phyloP scores from a whole-genome alignment of 2,797 vertebrate species.

The Buceros bicornis region DNA sequence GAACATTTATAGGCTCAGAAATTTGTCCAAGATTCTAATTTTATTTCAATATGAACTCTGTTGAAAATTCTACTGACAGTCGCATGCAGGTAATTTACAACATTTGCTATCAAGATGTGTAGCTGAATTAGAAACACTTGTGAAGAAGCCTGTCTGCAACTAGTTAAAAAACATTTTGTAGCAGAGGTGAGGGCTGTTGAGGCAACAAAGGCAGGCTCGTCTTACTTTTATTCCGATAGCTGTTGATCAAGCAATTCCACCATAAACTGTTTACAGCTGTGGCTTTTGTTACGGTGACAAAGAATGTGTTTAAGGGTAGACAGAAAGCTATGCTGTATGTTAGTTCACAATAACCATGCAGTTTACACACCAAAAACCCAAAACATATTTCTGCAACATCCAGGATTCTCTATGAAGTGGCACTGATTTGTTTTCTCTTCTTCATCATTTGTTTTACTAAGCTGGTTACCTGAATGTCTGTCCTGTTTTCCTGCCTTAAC shows the following conservation, averaged over 20 bases:
- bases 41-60: constrained; percentile 76
- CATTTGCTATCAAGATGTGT: constrained; percentile 82
- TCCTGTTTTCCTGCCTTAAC: neutral
- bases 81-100: constrained; percentile 76
- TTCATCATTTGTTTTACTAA: neutral
- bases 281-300: constrained; percentile 73
- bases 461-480: neutral
- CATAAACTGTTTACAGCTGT: constrained; percentile 75
- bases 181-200: constrained; percentile 28
- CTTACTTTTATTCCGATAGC: constrained; percentile 61
- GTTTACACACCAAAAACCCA: constrained; percentile 72
- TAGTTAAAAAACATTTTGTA: constrained; percentile 73
- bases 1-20: constrained; percentile 67
- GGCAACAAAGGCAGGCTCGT: constrained; percentile 26
- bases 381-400: constrained; percentile 60
- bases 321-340: constrained; percentile 58
- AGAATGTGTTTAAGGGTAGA: constrained; percentile 76
- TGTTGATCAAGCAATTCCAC: constrained; percentile 74
- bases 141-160: constrained; percentile 65
- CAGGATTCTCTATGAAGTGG: neutral
- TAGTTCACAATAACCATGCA: constrained; percentile 43
- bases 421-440: neutral
- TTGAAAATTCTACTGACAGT: constrained; percentile 79
- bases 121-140: constrained; percentile 82
- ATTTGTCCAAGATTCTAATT: constrained; percentile 73